These are phyloP conservation scores for Bufo gargarizans DNA, from an alignment of 2,113 vertebrate species.

Conservation along the genomic window DNA sequence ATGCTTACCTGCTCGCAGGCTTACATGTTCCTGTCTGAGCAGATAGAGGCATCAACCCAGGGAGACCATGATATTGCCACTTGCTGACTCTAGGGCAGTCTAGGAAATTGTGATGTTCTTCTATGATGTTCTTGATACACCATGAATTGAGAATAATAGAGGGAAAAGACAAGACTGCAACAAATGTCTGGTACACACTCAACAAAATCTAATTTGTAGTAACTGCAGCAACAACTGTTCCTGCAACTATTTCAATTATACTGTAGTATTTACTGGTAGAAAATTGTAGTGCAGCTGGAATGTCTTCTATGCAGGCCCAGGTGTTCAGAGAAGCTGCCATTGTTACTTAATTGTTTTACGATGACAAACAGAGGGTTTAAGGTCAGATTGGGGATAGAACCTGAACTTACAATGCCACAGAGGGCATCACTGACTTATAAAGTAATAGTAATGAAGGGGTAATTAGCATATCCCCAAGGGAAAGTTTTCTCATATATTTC, in stretches of 20 bases:
- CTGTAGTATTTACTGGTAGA: background rate
- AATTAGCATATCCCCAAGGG: background rate
- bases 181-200: no score
- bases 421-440: background rate
- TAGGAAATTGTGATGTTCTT: no score
- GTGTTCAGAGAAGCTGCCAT: slow-evolving; percentile 24
- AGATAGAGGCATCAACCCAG: no score
- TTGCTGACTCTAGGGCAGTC: no score
- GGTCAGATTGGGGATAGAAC: slow-evolving; percentile 18
- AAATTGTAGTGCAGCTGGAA: slow-evolving; percentile 24
- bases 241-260: background rate
- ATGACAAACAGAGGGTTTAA: slow-evolving; percentile 2
- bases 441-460: slow-evolving; percentile 19
- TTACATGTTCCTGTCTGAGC: no score
- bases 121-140: no score
- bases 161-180: no score
- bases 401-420: slow-evolving; percentile 9
- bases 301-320: slow-evolving; percentile 11
- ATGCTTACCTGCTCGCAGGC: no score
- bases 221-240: background rate
- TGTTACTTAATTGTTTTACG: slow-evolving; percentile 35
- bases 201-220: background rate
- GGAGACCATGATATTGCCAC: no score
- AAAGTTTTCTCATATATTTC: background rate
- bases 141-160: no score